Evolutionary conservation across 2,888 invertebrate species (phyloP).

Genomic region (Caradrina clavipalpis): DNA sequence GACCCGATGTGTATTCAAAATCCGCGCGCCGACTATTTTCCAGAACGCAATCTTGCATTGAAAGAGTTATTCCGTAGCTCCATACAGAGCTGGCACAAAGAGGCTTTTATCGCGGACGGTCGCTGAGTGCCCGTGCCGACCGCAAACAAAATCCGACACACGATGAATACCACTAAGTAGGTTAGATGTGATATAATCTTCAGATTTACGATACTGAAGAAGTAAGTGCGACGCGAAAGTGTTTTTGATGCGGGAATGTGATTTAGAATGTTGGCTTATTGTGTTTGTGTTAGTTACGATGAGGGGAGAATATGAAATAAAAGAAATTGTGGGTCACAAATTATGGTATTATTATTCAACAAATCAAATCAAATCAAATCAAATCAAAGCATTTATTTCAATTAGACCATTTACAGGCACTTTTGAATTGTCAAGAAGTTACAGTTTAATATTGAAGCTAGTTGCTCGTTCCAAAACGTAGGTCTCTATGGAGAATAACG

Average conservation of each 20-base stretch:
- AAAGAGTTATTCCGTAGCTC: conserved; percentile 78
- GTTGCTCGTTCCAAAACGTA: too few species aligned
- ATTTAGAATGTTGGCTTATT: conserved; percentile 49
- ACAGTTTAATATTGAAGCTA: too few species aligned
- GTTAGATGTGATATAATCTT: conserved; percentile 75
- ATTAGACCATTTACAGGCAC: too few species aligned
- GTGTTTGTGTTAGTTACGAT: conserved; percentile 30
- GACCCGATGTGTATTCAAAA: conserved; percentile 57
- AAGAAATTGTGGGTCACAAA: background rate
- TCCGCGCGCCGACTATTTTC: conserved; percentile 63
- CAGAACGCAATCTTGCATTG: conserved; percentile 78
- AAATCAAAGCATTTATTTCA: too few species aligned
- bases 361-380: too few species aligned
- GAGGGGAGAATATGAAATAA: background rate
- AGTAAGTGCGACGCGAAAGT: conserved; percentile 53
- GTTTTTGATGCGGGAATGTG: conserved; percentile 51
- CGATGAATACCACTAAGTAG: conserved; percentile 79
- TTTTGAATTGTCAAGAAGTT: too few species aligned
- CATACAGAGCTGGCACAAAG: conserved; percentile 80
- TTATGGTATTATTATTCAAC: background rate
- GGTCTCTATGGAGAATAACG: too few species aligned
- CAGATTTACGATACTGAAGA: conserved; percentile 68
- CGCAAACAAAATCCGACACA: conserved; percentile 81
- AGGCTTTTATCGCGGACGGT: conserved; percentile 82
- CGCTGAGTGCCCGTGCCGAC: conserved; percentile 71